Percentiles rank a stretch among this genome's conserved stretches.
Conservation (phyloP, 2,113 vertebrate genomes). For the Passer montanus region DNA sequence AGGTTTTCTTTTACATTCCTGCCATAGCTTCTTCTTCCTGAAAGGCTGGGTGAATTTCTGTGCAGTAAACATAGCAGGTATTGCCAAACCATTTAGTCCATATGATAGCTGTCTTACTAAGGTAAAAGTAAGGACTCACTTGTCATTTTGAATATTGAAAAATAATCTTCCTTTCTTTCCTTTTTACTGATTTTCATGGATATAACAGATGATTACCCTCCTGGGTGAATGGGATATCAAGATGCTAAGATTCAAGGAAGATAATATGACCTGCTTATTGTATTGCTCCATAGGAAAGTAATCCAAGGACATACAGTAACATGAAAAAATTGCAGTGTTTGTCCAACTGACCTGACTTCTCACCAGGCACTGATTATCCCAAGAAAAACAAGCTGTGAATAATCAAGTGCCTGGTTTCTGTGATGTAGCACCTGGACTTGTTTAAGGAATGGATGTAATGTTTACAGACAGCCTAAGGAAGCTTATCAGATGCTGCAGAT, state of each 20-base stretch:
- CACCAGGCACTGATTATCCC: not conserved
- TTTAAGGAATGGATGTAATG: not conserved
- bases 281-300: not conserved
- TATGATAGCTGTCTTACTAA: not conserved
- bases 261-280: not conserved
- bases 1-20: not conserved
- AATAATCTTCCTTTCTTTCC: not conserved
- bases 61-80: not conserved
- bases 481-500: not conserved
- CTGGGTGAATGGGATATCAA: not conserved
- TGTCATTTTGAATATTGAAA: not conserved
- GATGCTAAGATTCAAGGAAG: not conserved
- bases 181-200: not conserved
- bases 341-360: not conserved
- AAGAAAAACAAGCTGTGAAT: not conserved
- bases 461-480: not conserved
- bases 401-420: not conserved
- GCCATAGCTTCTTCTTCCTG: not conserved
- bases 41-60: not conserved
- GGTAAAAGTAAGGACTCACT: not conserved
- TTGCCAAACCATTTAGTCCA: not conserved
- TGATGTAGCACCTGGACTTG: not conserved
- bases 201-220: not conserved
- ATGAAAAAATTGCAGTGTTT: not conserved
- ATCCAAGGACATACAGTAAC: not conserved